phyloP scores from a whole-genome alignment of 2,113 vertebrate genomes.

The Noturus placidus region DNA sequence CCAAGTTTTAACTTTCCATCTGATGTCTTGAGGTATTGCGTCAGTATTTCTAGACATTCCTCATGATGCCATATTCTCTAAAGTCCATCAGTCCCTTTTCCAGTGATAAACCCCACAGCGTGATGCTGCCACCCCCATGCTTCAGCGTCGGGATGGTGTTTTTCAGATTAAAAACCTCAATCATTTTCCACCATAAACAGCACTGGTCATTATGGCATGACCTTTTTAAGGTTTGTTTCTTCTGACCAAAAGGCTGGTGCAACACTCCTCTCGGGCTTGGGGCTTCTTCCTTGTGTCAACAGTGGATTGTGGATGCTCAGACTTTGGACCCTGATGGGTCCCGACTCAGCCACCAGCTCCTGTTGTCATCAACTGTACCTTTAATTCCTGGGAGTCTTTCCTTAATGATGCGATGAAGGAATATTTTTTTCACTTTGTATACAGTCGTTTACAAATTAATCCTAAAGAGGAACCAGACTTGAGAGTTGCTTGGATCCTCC shows the following conservation, averaged over 20 bases:
- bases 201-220: not conserved
- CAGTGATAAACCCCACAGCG: not conserved
- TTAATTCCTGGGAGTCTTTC: not conserved
- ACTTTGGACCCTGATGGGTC: not conserved
- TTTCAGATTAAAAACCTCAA: not conserved
- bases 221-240: not conserved
- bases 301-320: not conserved
- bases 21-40: not conserved
- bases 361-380: not conserved
- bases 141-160: not conserved
- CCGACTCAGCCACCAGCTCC: not conserved
- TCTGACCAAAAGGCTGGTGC: not conserved
- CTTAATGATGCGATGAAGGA: not conserved
- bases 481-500: too few relatives aligned
- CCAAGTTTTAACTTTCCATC: too few relatives aligned
- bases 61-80: not conserved
- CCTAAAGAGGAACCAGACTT: not conserved
- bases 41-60: not conserved
- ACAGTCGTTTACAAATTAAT: too few relatives aligned
- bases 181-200: not conserved
- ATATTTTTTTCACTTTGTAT: not conserved
- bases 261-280: not conserved
- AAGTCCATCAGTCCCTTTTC: not conserved
- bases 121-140: not conserved
- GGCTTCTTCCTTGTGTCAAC: not conserved